Conservation (phyloP, 35 echinoderm and acorn worm species). For the Diadema setosum region DNA sequence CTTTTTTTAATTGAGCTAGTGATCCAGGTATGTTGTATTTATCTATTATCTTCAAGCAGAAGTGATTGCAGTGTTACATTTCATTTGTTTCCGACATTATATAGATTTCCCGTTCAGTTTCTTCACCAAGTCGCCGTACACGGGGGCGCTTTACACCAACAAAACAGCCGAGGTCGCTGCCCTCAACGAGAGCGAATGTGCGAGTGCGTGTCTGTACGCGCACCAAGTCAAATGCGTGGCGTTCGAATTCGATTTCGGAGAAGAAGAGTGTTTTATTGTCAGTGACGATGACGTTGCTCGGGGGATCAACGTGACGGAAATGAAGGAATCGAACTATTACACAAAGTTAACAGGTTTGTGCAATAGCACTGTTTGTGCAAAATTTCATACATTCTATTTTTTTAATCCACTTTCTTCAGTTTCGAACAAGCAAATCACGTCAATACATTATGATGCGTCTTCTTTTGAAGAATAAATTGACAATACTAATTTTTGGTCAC, state of each 20-base stretch:
- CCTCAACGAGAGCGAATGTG: constrained; percentile 60
- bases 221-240: constrained; percentile 37
- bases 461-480: too few species aligned
- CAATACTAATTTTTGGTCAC: too few species aligned
- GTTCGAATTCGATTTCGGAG: constrained; percentile 46
- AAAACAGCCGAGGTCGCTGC: constrained; percentile 1
- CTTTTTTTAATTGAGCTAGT: too few species aligned
- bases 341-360: constrained; percentile 61
- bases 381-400: too few species aligned
- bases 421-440: too few species aligned
- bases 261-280: constrained; percentile 26
- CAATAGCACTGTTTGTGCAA: too few species aligned
- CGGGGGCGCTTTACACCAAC: neutral
- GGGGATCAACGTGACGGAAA: neutral
- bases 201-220: constrained; percentile 32
- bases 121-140: constrained; percentile 45
- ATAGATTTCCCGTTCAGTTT: constrained; percentile 83
- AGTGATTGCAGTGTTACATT: too few species aligned
- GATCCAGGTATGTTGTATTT: too few species aligned
- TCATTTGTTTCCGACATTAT: too few species aligned
- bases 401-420: too few species aligned
- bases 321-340: constrained; percentile 67
- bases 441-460: too few species aligned
- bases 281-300: neutral
- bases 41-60: too few species aligned